Conservation (phyloP, 1,140 invertebrate species). For the Eupristina koningsbergeri region DNA sequence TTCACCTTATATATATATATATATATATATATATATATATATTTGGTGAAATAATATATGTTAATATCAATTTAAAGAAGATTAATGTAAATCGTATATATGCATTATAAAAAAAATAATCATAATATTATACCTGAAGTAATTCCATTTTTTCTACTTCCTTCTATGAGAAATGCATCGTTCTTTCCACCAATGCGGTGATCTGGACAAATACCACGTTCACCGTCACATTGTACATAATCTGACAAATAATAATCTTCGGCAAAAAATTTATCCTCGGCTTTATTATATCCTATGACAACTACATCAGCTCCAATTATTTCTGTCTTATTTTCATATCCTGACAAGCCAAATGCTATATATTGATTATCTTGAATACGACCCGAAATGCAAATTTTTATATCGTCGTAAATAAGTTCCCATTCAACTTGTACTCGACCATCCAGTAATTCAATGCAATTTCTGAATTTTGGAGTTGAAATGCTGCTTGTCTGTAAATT, state of each 20-base stretch:
- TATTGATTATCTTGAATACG: conserved; percentile 88
- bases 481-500: conserved; percentile 80
- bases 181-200: conserved; percentile 85
- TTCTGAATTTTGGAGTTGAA: conserved; percentile 76
- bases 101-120: not conserved
- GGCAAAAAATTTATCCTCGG: conserved; percentile 80
- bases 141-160: conserved; percentile 83
- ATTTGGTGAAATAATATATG: too few species aligned
- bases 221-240: conserved; percentile 86
- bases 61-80: too few species aligned
- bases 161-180: conserved; percentile 83
- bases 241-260: conserved; percentile 90
- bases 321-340: conserved; percentile 78
- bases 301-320: conserved; percentile 89
- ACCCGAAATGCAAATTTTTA: conserved; percentile 84
- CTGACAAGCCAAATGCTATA: conserved; percentile 89
- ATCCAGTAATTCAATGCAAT: conserved; percentile 86
- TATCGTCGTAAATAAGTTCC: conserved; percentile 81
- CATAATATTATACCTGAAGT: conserved; percentile 78
- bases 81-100: too few species aligned
- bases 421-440: conserved; percentile 86
- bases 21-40: too few species aligned
- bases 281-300: conserved; percentile 85
- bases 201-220: conserved; percentile 89
- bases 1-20: too few species aligned